These are phyloP conservation scores for Oncorhynchus kisutch DNA, from an alignment of 2,113 vertebrate species.

Conservation along the genomic window DNA sequence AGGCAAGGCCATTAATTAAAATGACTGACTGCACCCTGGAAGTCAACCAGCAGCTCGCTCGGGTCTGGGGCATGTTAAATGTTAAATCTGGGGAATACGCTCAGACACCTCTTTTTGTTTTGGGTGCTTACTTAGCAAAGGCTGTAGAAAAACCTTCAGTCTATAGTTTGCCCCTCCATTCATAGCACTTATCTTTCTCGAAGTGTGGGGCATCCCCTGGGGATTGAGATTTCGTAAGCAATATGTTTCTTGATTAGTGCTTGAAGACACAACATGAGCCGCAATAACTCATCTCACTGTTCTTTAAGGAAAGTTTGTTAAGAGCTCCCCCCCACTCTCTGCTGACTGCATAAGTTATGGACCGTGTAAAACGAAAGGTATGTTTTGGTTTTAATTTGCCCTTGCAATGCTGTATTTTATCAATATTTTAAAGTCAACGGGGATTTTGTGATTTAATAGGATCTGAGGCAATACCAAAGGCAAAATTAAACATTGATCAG, in stretches of 20 bases:
- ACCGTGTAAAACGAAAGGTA: conserved; percentile 20
- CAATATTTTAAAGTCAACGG: conserved; percentile 34
- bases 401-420: conserved; percentile 25
- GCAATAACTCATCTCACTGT: neutral
- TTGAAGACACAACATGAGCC: neutral
- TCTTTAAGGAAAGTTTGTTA: conserved; percentile 8
- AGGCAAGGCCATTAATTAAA: conserved; percentile 68
- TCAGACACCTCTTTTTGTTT: neutral
- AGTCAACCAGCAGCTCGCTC: conserved; percentile 29
- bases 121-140: neutral
- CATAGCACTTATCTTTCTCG: neutral
- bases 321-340: conserved; percentile 1
- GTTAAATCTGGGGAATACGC: too few relatives aligned
- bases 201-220: neutral
- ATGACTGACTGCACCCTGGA: conserved; percentile 63
- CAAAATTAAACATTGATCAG: conserved; percentile 35
- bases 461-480: conserved; percentile 33
- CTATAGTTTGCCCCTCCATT: neutral
- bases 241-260: neutral
- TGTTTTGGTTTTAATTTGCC: conserved; percentile 38
- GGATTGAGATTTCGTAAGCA: neutral
- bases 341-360: conserved; percentile 30
- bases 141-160: too few relatives aligned
- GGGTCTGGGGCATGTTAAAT: conserved; percentile 5
- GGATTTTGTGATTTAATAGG: conserved; percentile 37